Percentiles rank a stretch among this genome's conserved stretches.
Evolutionary conservation across 2,888 invertebrate genomes (phyloP).

Genomic region (Drosophila mulleri): DNA sequence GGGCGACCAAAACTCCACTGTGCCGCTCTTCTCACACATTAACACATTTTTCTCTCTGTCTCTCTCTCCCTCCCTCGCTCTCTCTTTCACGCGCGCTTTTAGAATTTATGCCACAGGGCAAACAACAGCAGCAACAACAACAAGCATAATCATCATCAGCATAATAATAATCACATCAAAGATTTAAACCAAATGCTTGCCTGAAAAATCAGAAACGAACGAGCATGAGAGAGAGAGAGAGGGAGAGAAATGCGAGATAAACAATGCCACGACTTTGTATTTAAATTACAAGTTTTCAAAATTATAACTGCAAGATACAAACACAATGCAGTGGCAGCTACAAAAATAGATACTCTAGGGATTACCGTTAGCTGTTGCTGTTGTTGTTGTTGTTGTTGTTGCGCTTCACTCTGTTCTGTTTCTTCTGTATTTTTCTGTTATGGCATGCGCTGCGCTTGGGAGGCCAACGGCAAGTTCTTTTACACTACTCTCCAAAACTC

Average conservation of each 20-base stretch:
- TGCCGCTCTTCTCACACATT: conserved; percentile 72
- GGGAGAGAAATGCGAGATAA: conserved; percentile 30
- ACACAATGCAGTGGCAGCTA: conserved; percentile 52
- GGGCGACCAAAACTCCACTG: conserved; percentile 36
- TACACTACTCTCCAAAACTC: conserved; percentile 3
- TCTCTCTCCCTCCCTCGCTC: neutral
- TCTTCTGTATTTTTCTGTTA: conserved; percentile 35
- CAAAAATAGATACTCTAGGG: conserved; percentile 74
- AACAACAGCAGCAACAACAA: conserved; percentile 20
- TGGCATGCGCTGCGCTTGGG: conserved; percentile 68
- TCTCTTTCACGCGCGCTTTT: conserved; percentile 7
- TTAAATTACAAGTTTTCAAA: conserved; percentile 74
- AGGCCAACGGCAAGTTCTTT: conserved; percentile 74
- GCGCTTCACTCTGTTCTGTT: conserved; percentile 21
- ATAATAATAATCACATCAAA: conserved; percentile 68
- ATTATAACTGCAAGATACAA: conserved; percentile 72
- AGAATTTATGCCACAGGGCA: conserved; percentile 46
- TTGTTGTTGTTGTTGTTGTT: conserved; percentile 38
- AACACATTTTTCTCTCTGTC: conserved; percentile 64
- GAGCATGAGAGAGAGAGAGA: neutral
- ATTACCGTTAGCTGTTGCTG: conserved; percentile 73
- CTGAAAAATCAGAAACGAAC: conserved; percentile 8
- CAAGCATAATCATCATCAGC: conserved; percentile 29
- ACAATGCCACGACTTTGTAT: conserved; percentile 77
- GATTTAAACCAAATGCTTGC: conserved; percentile 66